Conservation (phyloP, 1,140 invertebrate species). For the Drosophila pachea region DNA sequence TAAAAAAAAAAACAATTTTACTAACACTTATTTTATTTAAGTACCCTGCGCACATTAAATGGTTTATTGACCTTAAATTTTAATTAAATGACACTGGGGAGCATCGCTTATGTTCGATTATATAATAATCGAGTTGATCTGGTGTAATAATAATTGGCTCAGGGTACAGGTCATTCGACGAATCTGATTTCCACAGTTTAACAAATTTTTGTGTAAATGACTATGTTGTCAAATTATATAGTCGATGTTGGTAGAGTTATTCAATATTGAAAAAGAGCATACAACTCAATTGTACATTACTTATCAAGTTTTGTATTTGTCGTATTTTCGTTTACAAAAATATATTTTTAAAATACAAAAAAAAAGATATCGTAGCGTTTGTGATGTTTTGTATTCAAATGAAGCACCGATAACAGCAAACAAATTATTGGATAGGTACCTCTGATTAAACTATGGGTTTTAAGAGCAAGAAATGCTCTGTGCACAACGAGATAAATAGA, state of each 20-base stretch:
- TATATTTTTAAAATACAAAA: slow-evolving; percentile 65
- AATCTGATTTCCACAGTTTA: too few species aligned
- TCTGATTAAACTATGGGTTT: too few species aligned
- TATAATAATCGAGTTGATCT: slow-evolving; percentile 1
- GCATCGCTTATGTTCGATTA: not conserved
- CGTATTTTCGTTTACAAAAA: slow-evolving; percentile 76
- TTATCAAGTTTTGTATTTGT: slow-evolving; percentile 63
- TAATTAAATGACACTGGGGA: not conserved
- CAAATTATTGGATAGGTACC: too few species aligned
- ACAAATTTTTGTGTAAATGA: slow-evolving; percentile 18
- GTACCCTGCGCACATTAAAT: not conserved
- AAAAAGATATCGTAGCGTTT: slow-evolving; percentile 31
- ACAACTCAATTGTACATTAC: slow-evolving; percentile 60
- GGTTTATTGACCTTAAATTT: not conserved
- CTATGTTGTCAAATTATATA: slow-evolving; percentile 42
- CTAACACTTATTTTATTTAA: slow-evolving; percentile 42
- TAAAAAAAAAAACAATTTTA: slow-evolving; percentile 38
- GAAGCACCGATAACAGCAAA: too few species aligned
- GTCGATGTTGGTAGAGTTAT: slow-evolving; percentile 49
- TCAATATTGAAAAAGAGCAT: slow-evolving; percentile 37
- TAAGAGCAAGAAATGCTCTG: too few species aligned
- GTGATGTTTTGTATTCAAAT: not conserved
- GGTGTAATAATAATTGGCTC: slow-evolving; percentile 4
- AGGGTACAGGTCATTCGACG: slow-evolving; percentile 1
- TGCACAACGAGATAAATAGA: too few species aligned